Evolutionary conservation across 2,888 invertebrate genomes (phyloP), one percentile per base, ranked within the genome.

Genomic region (Cerastis leucographa): DNA sequence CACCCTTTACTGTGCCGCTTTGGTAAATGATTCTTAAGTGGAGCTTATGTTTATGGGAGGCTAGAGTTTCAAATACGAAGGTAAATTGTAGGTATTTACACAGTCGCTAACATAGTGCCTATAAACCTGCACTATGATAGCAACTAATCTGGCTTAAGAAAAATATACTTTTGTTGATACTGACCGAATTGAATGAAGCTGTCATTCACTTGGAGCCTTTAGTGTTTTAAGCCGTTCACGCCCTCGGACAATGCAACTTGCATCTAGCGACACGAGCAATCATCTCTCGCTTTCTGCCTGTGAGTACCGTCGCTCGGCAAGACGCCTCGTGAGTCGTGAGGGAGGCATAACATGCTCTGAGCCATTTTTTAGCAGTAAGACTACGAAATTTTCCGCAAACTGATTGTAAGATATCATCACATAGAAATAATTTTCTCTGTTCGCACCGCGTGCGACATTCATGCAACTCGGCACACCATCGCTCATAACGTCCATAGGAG

Each of bases 11-110:
- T 14, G 25, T n/a, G 25, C 73, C 44, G 70, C 51, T 76, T 69
- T 46, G 25, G 22, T 59, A 73, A 79, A 72, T 59, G 78, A 69
- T 74, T 78, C 19, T 69, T 78, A 64, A 56, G 61, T 71, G 35
- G 19, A 59, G 22, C 70, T 42, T 61, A 49, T 25, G 35, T 70
- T 70, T 80, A 75, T 75, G 35, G 8, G 19, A 51, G n/a, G 25
- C 56, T 25, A 25, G 2, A 44, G 67, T 29, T 54, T 29, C 11
- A 14, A 11, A 19, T 22, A n/a, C 29, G 0, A 54, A 51, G 17
- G 8, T 29, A n/a, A 54, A 14, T 61, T 29, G 44, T 59, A 54
- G 7, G 4, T 69, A 40, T 61, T 19, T 29, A 29, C 25, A 56
- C 12, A n/a, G 25, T 25, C 14, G 14, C 14, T 25, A 25, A 25